A percentile compares a stretch with the other conserved stretches of the same genome.
phyloP scores from a whole-genome alignment of 2,888 invertebrate species.

The Drosophila gaucha region DNA sequence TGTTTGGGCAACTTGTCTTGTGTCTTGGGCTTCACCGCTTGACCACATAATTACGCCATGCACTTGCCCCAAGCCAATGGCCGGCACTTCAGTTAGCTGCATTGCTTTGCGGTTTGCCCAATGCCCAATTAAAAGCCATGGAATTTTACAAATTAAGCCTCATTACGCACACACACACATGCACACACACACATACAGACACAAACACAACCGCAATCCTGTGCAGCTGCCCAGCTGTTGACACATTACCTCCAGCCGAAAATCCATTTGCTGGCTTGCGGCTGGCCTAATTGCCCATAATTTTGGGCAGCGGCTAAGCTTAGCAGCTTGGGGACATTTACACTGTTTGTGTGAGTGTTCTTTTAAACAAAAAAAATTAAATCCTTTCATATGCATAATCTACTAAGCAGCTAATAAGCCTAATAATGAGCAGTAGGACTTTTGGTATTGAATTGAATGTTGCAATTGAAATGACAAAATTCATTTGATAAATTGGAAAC shows the following conservation, averaged over 20 bases:
- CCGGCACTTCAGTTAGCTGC: slow-evolving; percentile 37
- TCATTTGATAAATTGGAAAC: not conserved
- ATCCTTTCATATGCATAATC: slow-evolving; percentile 9
- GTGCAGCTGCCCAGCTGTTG: slow-evolving; percentile 64
- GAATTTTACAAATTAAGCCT: slow-evolving; percentile 77
- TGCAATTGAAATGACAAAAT: not conserved
- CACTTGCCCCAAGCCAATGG: slow-evolving; percentile 47
- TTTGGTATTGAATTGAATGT: not conserved
- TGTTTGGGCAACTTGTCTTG: slow-evolving; percentile 28
- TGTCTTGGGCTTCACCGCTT: slow-evolving; percentile 49
- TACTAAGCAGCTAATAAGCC: slow-evolving; percentile 14
- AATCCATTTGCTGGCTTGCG: slow-evolving; percentile 68
- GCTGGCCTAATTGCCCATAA: slow-evolving; percentile 72
- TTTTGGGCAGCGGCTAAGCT: slow-evolving; percentile 44
- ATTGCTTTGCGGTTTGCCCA: slow-evolving; percentile 60
- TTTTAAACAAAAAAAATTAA: slow-evolving; percentile 22
- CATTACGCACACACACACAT: slow-evolving; percentile 56
- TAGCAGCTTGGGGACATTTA: slow-evolving; percentile 11
- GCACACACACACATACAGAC: slow-evolving; percentile 11
- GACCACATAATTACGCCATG: slow-evolving; percentile 73
- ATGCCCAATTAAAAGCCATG: slow-evolving; percentile 77
- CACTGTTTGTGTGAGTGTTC: slow-evolving; percentile 16
- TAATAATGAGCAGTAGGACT: not conserved
- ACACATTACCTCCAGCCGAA: slow-evolving; percentile 67
- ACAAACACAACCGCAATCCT: slow-evolving; percentile 57